A percentile compares a stretch with the other conserved stretches of the same genome.
These are phyloP conservation scores for Muschampia plurimacula DNA, from an alignment of 2,888 invertebrate species.

Conservation along the genomic window DNA sequence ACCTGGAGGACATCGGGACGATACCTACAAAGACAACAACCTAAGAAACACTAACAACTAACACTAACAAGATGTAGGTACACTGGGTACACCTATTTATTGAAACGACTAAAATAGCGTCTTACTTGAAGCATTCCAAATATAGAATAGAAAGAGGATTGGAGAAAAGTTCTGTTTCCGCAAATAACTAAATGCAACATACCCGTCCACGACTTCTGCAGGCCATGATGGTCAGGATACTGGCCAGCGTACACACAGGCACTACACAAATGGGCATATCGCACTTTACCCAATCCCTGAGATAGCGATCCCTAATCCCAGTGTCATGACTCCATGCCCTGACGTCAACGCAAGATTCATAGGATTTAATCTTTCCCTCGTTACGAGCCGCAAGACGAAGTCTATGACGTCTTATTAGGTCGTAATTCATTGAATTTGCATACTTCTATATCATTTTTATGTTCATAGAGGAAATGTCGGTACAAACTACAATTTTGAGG, in stretches of 20 bases:
- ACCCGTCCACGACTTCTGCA: constrained; percentile 62
- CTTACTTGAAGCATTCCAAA: background rate
- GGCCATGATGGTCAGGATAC: constrained; percentile 64
- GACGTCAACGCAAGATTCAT: constrained; percentile 81
- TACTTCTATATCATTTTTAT: constrained; percentile 13
- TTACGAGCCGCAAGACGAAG: constrained; percentile 68
- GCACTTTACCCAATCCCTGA: constrained; percentile 77
- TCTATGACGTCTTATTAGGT: constrained; percentile 46
- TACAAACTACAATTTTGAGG: background rate
- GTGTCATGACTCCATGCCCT: constrained; percentile 85
- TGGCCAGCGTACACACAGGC: constrained; percentile 59
- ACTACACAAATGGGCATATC: constrained; percentile 71
- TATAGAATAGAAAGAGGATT: too few relatives aligned
- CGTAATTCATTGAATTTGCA: constrained; percentile 64
- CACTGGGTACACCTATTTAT: background rate
- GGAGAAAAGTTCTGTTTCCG: too few relatives aligned
- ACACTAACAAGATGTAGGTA: background rate
- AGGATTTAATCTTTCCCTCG: constrained; percentile 83
- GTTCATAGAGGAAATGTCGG: background rate
- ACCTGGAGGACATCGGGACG: constrained; percentile 69
- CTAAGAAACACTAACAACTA: background rate
- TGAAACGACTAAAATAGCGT: background rate
- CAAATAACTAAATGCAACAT: constrained; percentile 40
- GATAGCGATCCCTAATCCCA: constrained; percentile 58
- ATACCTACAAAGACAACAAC: constrained; percentile 20